These are phyloP conservation scores for Lithophane socia DNA, from an alignment of 2,888 invertebrate species.

Conservation along the genomic window DNA sequence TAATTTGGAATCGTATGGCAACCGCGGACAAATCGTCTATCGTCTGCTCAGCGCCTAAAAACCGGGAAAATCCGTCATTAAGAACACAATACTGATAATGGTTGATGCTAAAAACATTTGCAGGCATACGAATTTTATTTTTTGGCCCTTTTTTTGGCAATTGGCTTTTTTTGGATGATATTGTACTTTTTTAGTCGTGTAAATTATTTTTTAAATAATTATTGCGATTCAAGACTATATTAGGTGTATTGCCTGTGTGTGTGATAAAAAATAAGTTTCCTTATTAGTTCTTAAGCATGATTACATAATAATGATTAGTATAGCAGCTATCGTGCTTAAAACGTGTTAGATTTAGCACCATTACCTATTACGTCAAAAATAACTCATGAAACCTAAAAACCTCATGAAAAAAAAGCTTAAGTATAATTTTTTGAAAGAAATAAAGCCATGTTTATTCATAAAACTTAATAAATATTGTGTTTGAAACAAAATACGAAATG, in stretches of 20 bases:
- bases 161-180: slow-evolving; percentile 44
- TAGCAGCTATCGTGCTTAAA: not conserved
- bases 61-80: slow-evolving; percentile 25
- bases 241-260: slow-evolving; percentile 1
- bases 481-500: slow-evolving; percentile 7
- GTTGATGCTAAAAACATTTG: slow-evolving; percentile 16
- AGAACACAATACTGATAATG: not conserved
- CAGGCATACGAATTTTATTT: slow-evolving; percentile 24
- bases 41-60: not conserved
- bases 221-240: slow-evolving; percentile 26
- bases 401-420: no score
- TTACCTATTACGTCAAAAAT: not conserved
- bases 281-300: slow-evolving; percentile 50
- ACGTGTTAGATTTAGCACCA: not conserved
- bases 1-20: no score
- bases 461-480: not conserved
- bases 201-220: slow-evolving; percentile 31
- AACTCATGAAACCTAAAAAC: not conserved
- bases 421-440: not conserved
- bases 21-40: no score
- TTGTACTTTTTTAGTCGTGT: slow-evolving; percentile 30
- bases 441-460: not conserved
- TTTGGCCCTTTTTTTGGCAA: slow-evolving; percentile 33
- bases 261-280: slow-evolving; percentile 55
- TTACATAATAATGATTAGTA: slow-evolving; percentile 34